Evolutionary conservation across 2,797 vertebrate genomes (phyloP), one percentile per base, ranked within the genome.

Genomic region (Spinus pinus): DNA sequence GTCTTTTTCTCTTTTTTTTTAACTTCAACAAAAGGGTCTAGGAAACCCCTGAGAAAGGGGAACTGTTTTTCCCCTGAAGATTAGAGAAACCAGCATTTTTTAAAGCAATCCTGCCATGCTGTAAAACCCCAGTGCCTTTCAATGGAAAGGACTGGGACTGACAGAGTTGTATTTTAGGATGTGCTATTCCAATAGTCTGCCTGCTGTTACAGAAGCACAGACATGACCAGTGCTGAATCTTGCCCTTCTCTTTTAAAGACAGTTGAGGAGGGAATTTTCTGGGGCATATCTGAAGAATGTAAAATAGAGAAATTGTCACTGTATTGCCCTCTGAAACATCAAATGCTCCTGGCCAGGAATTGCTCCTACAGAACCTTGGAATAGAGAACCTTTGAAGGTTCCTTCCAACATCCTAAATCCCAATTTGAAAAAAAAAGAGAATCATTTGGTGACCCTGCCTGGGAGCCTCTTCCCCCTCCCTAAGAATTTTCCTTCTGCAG

Each of bases 81-180:
- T 84, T 27, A 87, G 31, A 91, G 74, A 84, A 92, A 74, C 70
- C 86, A 85, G 66, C 62, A 44, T 84, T 95, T 87, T 69, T 90
- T 80, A 49, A 84, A 94, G 83, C 54, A 92, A 44, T 75, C 62
- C 47, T 51, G 39, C 79, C 53, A 24, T 30, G 66, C 69, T 74
- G 49, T 70, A 86, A 92, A 93, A 53, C 30, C 33, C 33, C 56
- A 37, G 20, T 49, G 49, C 28, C 41, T 92, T 90, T 93, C 90
- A 44, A 8, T 39, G 4, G 4, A 81, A 70, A 75, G 69, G 57
- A 88, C 53, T 0, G 12, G 72, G 51, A 81, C 35, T 53, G 54
- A 64, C 69, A 67, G 66, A 9, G 25, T 13, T 80, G 66, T n/a
- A 16, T 60, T 93, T 91, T 53, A 88, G 73, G 66, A 69, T 77